phyloP scores from a whole-genome alignment of 1,140 invertebrate genomes.

The Ceratina australensis region DNA sequence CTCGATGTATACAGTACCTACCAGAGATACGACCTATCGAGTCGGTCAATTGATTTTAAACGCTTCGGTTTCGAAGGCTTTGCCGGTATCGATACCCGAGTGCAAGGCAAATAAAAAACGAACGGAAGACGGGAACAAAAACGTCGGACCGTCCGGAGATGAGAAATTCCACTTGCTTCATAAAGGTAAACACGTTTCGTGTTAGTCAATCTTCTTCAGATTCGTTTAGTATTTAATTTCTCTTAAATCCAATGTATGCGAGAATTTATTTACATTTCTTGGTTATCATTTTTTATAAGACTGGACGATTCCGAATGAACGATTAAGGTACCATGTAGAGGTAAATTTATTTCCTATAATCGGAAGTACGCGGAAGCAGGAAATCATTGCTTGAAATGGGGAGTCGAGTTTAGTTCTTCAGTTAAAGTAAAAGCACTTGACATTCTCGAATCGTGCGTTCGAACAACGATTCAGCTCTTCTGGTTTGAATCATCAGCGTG shows the following conservation, averaged over 20 bases:
- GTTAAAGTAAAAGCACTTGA: neutral
- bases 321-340: neutral
- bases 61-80: neutral
- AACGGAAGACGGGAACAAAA: neutral
- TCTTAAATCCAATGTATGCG: too few species aligned
- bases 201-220: too few species aligned
- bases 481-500: neutral
- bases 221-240: too few species aligned
- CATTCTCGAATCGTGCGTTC: neutral
- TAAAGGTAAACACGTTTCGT: too few species aligned
- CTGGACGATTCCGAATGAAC: neutral
- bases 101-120: too few species aligned
- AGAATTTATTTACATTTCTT: too few species aligned
- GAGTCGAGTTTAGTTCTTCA: neutral
- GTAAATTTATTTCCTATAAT: neutral
- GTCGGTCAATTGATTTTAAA: constrained; percentile 2
- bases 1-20: neutral
- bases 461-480: constrained; percentile 2
- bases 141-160: neutral
- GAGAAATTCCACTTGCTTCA: too few species aligned
- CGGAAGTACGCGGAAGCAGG: neutral
- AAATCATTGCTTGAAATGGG: neutral
- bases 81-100: neutral
- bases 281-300: too few species aligned
- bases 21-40: neutral